Evolutionary conservation across 2,888 invertebrate species (phyloP).

Genomic region (Tiliacea aurago): DNA sequence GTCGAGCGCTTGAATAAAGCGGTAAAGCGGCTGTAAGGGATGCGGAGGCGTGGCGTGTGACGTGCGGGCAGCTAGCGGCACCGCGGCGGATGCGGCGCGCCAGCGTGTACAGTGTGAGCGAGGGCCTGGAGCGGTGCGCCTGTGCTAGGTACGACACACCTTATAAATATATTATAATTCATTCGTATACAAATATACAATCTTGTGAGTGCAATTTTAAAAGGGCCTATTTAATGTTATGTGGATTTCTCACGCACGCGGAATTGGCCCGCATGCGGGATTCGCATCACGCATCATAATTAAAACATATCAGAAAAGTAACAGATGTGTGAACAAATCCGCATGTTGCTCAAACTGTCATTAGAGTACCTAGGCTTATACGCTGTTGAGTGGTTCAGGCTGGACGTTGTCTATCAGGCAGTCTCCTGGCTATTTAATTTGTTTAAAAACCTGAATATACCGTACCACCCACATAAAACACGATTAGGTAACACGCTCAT

Average conservation of each 20-base stretch:
- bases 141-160: constrained; percentile 79
- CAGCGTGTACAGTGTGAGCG: constrained; percentile 88
- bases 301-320: background rate
- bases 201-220: background rate
- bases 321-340: background rate
- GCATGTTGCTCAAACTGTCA: background rate
- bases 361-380: background rate
- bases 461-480: constrained; percentile 4
- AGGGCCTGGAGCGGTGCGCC: constrained; percentile 88
- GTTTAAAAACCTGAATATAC: background rate
- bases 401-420: constrained; percentile 3
- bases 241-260: background rate
- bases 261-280: background rate
- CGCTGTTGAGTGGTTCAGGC: background rate
- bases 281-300: background rate
- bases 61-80: constrained; percentile 74
- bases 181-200: background rate
- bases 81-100: constrained; percentile 86
- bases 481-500: background rate
- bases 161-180: background rate
- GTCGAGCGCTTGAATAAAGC: constrained; percentile 65
- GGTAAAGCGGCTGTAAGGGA: constrained; percentile 67
- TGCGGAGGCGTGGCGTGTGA: constrained; percentile 80
- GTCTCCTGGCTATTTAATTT: constrained; percentile 3
- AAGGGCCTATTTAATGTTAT: background rate